Evolutionary conservation across 1,140 invertebrate genomes (phyloP).

Genomic region (Lepidurus couesii): DNA sequence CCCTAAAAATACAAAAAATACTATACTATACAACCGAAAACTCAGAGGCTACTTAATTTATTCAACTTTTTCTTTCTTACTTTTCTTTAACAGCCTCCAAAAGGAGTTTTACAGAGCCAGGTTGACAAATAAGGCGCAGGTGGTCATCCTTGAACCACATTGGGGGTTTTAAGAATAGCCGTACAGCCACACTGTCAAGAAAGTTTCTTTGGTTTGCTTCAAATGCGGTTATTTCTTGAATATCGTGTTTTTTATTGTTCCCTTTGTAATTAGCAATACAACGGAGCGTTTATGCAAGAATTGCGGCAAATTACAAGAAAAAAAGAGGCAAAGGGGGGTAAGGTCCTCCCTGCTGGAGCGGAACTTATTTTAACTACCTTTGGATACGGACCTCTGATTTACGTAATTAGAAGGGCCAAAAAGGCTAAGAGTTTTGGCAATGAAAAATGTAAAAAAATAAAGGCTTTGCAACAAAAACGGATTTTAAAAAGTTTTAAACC

Average conservation of each 20-base stretch:
- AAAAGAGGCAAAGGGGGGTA: neutral
- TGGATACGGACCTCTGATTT: neutral
- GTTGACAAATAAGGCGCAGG: slow-evolving; percentile 9
- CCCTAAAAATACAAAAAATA: no score
- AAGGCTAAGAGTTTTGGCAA: neutral
- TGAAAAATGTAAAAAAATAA: neutral
- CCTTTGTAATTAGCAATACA: neutral
- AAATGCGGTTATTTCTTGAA: neutral
- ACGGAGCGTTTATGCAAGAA: neutral
- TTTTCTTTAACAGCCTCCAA: neutral
- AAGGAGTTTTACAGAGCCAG: neutral
- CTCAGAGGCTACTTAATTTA: no score
- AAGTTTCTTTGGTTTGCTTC: neutral
- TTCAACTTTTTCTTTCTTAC: neutral
- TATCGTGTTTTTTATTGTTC: neutral
- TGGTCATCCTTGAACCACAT: slow-evolving; percentile 11
- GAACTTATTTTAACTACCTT: neutral
- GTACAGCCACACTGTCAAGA: no score
- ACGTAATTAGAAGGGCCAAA: neutral
- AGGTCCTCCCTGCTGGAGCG: neutral
- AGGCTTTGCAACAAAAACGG: no score
- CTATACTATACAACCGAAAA: no score
- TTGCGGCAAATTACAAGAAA: neutral
- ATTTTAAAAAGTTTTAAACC: no score
- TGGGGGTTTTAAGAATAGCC: no score